A percentile compares a stretch with the other conserved stretches of the same genome.
Conservation (phyloP, 2,888 invertebrate genomes). For the Heliconius hortense region DNA sequence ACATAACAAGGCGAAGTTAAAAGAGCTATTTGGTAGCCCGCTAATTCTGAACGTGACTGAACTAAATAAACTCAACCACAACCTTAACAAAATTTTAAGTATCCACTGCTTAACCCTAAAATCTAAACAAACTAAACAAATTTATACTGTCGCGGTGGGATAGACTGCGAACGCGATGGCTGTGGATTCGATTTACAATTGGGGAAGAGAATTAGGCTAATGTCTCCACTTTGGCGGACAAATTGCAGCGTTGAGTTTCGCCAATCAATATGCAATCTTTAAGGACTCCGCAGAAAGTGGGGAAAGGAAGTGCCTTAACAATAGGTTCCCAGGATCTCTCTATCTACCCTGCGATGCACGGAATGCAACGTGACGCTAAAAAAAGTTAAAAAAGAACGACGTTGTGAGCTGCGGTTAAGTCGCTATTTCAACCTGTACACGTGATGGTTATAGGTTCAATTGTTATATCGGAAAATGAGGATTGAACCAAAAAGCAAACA, state of each 20-base stretch:
- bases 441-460: too few species aligned
- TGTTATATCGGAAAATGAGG: too few species aligned
- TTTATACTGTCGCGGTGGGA: background rate
- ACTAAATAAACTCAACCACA: slow-evolving; percentile 37
- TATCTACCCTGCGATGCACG: too few species aligned
- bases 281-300: too few species aligned
- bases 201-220: background rate
- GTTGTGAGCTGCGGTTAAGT: too few species aligned
- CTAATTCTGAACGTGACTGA: slow-evolving; percentile 40
- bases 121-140: slow-evolving; percentile 42
- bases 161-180: background rate
- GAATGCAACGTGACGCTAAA: too few species aligned
- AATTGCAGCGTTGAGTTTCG: background rate
- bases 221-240: background rate
- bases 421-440: too few species aligned
- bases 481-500: too few species aligned
- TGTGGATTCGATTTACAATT: background rate
- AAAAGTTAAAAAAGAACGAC: too few species aligned
- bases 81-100: slow-evolving; percentile 43
- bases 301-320: too few species aligned
- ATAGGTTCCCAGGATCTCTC: too few species aligned
- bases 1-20: slow-evolving; percentile 32
- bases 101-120: slow-evolving; percentile 44
- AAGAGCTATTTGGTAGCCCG: slow-evolving; percentile 35
- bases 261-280: background rate